A percentile compares a stretch with the other conserved stretches of the same genome.
phyloP scores from a whole-genome alignment of 2,797 vertebrate genomes.

The Neosilurus hyrtlii region DNA sequence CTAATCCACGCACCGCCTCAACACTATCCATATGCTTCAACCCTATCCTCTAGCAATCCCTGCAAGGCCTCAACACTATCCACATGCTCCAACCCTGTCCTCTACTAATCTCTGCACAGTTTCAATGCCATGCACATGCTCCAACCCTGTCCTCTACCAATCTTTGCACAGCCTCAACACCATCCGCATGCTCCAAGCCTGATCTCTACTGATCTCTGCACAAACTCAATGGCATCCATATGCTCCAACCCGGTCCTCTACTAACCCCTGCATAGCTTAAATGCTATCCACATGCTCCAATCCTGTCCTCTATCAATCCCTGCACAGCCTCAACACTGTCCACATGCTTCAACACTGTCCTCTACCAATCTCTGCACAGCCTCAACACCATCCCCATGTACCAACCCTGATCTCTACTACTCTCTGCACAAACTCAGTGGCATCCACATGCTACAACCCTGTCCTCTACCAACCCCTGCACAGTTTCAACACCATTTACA shows the following conservation, averaged over 20 bases:
- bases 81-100: background rate
- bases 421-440: accelerated
- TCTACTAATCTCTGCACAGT: background rate
- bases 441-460: background rate
- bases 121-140: background rate
- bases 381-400: background rate
- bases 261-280: no score
- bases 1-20: no score
- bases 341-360: no score
- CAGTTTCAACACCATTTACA: background rate
- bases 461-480: no score
- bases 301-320: background rate
- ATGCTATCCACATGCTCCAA: background rate
- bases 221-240: no score
- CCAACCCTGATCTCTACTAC: background rate
- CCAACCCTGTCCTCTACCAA: background rate
- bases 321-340: background rate
- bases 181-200: background rate
- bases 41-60: background rate
- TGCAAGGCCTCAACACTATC: background rate
- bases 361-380: background rate
- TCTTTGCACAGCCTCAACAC: background rate
- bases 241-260: background rate
- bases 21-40: background rate
- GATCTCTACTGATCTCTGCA: background rate